Base-by-base conservation (phyloP, 2,888 invertebrate genomes). In the Diploptera punctata region DNA sequence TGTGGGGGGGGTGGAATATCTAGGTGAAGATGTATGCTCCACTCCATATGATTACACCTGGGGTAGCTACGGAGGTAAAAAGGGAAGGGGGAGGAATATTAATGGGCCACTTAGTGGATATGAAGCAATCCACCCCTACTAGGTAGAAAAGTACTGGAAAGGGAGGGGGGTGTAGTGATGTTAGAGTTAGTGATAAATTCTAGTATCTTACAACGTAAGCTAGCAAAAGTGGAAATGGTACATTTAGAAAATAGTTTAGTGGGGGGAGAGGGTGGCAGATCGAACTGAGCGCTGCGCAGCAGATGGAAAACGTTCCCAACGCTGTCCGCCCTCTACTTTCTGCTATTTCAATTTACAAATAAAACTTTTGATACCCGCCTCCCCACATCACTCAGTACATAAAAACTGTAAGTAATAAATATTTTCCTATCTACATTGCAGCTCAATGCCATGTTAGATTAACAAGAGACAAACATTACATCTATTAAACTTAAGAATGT, bases 51-150 rank as follows among this genome's bases (percentile, higher is more conserved):
- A 70, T 70, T 70, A 61, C 70, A 70, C 70, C 70, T 19, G 31
- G 54, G 52, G 68, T 26, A 52, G 2, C n/a, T 18, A 18, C 67
- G 24, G 44, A n/a, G n/a, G 18, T 52, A n/a, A n/a, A n/a, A 31
- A 33, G 2, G 16, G 43, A 52, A 16, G 62, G 62, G 69, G 70
- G 49, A 29, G 49, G 70, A 70, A 70, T 70, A 70, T 70, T 70
- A 70, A 70, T 70, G 70, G 70, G 49, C 70, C 70, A 70, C 70
- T 70, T 70, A 70, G 70, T 70, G 70, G 62, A 70, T 70, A 70
- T 70, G 70, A 70, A 60, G 65, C 43, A 65, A 65, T 24, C 65
- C 54, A 54, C 54, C 54, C n/a, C 38, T 65, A 43, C 43, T 21
- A 65, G 65, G 65, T 65, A 65, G 44, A 26, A 54, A 26, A 54